phyloP scores from a whole-genome alignment of 2,113 vertebrate genomes.

The Cervus canadensis region DNA sequence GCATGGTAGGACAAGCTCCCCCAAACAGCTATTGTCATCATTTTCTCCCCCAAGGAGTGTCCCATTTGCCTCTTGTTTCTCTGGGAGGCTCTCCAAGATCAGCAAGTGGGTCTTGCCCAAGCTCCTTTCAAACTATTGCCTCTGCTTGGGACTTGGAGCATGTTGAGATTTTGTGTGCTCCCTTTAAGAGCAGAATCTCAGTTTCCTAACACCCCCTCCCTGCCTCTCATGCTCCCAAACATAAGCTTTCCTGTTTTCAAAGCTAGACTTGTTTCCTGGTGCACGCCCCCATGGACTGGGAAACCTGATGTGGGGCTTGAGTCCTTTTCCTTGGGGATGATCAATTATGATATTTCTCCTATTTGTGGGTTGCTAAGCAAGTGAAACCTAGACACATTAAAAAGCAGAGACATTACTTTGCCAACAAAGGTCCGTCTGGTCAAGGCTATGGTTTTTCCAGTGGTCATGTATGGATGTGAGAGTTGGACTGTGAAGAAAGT shows the following conservation, averaged over 20 bases:
- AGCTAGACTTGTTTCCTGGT: not conserved
- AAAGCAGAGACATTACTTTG: too few relatives aligned
- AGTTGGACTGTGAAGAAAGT: too few relatives aligned
- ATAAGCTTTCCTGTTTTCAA: not conserved
- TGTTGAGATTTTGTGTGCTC: not conserved
- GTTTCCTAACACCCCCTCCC: not conserved
- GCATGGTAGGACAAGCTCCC: not conserved
- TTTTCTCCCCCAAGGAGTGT: not conserved
- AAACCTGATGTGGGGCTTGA: not conserved
- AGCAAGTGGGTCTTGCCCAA: not conserved
- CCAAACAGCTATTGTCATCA: not conserved
- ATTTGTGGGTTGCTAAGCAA: not conserved
- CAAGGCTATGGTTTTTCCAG: too few relatives aligned
- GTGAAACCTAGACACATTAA: too few relatives aligned
- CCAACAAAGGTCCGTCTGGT: too few relatives aligned
- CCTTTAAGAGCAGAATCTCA: not conserved
- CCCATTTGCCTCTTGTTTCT: not conserved
- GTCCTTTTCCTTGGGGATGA: not conserved
- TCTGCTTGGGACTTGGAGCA: not conserved
- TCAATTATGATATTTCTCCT: not conserved
- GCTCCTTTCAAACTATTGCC: not conserved
- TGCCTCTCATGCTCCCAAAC: not conserved
- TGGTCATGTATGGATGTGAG: too few relatives aligned
- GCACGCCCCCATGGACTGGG: not conserved
- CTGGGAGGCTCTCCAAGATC: not conserved